Conservation (phyloP, 2,113 vertebrate species). For the Callipepla californica region DNA sequence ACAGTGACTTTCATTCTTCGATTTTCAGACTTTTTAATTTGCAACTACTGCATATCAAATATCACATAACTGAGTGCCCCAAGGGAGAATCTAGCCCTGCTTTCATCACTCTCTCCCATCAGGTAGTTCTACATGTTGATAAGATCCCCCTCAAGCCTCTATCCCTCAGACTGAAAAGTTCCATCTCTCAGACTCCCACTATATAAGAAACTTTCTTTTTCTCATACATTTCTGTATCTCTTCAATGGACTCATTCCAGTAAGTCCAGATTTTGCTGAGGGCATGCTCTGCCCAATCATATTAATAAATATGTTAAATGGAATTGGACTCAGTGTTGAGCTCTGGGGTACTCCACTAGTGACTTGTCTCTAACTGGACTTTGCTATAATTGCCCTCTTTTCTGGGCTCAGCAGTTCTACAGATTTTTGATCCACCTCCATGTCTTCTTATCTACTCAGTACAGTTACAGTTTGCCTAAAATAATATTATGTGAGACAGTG, state of each 20-base stretch:
- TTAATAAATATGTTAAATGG: too few species aligned
- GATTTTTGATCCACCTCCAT: fast-evolving
- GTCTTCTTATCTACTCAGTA: background rate
- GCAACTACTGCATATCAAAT: too few species aligned
- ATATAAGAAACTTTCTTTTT: background rate
- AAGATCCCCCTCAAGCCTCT: too few species aligned
- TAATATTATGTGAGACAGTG: background rate
- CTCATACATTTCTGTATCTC: background rate
- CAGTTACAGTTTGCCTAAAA: background rate
- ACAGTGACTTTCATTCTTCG: background rate
- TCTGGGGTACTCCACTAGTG: background rate
- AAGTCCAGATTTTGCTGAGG: background rate
- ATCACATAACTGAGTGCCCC: too few species aligned
- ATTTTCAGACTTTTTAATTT: background rate
- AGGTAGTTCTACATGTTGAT: too few species aligned
- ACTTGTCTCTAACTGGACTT: background rate
- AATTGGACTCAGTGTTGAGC: background rate
- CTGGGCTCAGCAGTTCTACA: background rate
- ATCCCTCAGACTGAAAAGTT: too few species aligned
- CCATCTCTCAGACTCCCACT: background rate
- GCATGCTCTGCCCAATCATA: too few species aligned
- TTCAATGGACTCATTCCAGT: background rate
- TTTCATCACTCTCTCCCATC: background rate
- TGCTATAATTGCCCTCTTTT: background rate
- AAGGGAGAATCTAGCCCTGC: background rate